Evolutionary conservation across 2,888 invertebrate species (phyloP).

Genomic region (Dascillus cervinus): DNA sequence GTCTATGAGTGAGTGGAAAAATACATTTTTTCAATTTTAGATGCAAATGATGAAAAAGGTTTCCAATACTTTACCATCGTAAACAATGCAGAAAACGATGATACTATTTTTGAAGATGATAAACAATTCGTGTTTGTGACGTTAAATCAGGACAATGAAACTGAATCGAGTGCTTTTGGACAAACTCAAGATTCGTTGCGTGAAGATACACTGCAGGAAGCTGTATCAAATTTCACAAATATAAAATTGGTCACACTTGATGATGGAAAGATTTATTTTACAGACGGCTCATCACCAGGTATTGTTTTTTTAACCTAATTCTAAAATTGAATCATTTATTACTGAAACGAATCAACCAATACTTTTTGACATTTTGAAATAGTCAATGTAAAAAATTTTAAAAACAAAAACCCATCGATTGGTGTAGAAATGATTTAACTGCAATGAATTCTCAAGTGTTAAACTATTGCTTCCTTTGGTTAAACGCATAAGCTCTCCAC

Average conservation of each 20-base stretch:
- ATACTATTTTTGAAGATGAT: slow-evolving; percentile 8
- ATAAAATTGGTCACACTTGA: slow-evolving; percentile 22
- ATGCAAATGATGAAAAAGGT: slow-evolving; percentile 13
- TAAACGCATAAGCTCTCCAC: too few species aligned
- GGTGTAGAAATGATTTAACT: too few species aligned
- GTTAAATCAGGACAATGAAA: slow-evolving; percentile 9
- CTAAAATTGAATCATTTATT: too few species aligned
- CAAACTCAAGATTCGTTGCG: slow-evolving; percentile 26
- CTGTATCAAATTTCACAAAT: slow-evolving; percentile 13
- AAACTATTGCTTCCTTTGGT: too few species aligned
- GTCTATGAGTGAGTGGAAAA: too few species aligned
- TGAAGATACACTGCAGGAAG: slow-evolving; percentile 2
- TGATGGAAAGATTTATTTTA: slow-evolving; percentile 24
- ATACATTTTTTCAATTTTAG: too few species aligned
- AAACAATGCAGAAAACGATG: slow-evolving; percentile 13
- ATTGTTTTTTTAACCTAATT: too few species aligned
- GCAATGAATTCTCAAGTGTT: too few species aligned
- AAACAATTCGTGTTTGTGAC: slow-evolving; percentile 10
- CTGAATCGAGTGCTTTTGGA: slow-evolving; percentile 30
- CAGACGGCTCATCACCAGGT: slow-evolving; percentile 8
- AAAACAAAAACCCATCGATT: too few species aligned
- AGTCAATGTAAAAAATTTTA: too few species aligned
- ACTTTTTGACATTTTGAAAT: too few species aligned
- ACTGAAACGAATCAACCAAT: too few species aligned
- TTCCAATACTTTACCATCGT: slow-evolving; percentile 11